Conservation (phyloP, 2,113 vertebrate species). For the Nannospalax galili region DNA sequence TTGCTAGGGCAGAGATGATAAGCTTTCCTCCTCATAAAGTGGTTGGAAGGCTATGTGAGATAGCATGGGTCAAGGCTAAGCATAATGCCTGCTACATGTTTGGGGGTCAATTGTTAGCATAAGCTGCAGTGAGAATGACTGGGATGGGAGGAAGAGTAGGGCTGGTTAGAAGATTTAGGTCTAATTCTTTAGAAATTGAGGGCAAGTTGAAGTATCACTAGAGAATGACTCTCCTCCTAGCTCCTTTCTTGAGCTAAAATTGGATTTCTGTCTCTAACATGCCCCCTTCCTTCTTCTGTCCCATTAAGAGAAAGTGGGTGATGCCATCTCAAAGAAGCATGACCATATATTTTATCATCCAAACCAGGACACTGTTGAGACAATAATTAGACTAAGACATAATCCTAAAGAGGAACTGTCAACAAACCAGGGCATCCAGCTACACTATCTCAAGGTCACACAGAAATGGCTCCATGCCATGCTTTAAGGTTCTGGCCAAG, state of each 20-base stretch:
- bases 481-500: conserved; percentile 26
- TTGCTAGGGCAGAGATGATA: not conserved
- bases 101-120: not conserved
- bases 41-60: not conserved
- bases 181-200: not conserved
- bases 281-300: conserved; percentile 6
- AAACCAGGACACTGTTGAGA: conserved; percentile 70
- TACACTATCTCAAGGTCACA: conserved; percentile 57
- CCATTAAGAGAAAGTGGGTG: conserved; percentile 67
- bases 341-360: conserved; percentile 60
- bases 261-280: conserved; percentile 17
- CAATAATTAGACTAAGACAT: conserved; percentile 56
- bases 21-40: not conserved
- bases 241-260: conserved; percentile 37
- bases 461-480: not conserved
- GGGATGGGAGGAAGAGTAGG: not conserved
- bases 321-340: conserved; percentile 62
- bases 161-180: not conserved
- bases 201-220: not conserved
- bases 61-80: not conserved
- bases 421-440: conserved; percentile 64
- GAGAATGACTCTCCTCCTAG: not conserved
- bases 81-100: not conserved
- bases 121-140: not conserved
- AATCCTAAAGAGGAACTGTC: conserved; percentile 52